Conservation (phyloP, 2,113 vertebrate genomes). For the Theristicus caerulescens region DNA sequence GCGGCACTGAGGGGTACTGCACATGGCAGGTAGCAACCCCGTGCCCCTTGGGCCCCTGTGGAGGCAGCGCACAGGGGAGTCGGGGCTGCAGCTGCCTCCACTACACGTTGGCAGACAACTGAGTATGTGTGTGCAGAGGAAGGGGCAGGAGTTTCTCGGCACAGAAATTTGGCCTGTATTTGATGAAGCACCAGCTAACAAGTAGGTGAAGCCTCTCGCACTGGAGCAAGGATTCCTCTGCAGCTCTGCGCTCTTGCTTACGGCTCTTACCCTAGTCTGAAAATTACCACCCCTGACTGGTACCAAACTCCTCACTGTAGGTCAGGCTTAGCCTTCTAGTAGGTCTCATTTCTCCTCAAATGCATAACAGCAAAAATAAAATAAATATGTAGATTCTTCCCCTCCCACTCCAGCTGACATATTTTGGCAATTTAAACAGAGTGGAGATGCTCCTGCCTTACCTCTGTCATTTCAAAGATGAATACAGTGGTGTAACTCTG, state of each 20-base stretch:
- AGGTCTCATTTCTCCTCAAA: background rate
- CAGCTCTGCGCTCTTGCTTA: accelerated
- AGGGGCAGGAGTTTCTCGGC: background rate
- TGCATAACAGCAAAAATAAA: background rate
- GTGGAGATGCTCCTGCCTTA: accelerated
- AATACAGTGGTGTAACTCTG: accelerated
- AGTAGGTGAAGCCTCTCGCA: accelerated
- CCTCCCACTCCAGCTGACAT: background rate
- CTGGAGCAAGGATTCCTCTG: background rate
- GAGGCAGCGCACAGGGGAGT: background rate
- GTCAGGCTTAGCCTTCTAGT: background rate
- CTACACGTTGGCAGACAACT: background rate
- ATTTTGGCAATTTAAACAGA: background rate
- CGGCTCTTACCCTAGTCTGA: background rate
- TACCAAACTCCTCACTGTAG: background rate
- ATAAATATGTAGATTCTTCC: background rate
- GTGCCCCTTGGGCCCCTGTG: accelerated
- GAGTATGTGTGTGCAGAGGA: background rate
- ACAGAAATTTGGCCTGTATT: background rate
- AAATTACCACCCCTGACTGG: background rate
- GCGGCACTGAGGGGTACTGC: background rate
- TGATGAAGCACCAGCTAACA: background rate
- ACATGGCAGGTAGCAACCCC: background rate
- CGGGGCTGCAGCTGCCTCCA: accelerated
- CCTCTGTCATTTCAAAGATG: background rate